These are phyloP conservation scores for Hanleya hanleyi DNA, from an alignment of 2,888 invertebrate genomes.

Conservation along the genomic window DNA sequence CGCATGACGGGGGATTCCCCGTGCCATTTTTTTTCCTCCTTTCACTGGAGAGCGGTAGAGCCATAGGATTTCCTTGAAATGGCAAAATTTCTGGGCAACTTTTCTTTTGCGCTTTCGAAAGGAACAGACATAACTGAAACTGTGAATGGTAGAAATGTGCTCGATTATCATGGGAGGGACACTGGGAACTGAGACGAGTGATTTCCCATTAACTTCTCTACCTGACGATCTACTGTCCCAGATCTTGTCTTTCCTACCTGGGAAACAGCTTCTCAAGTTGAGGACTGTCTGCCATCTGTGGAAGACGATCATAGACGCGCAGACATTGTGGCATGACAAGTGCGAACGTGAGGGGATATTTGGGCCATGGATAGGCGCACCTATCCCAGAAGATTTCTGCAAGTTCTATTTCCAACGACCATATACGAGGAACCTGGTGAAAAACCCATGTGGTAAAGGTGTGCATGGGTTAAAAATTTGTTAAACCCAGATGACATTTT, in stretches of 20 bases:
- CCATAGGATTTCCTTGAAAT: too few relatives aligned
- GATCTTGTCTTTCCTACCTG: background rate
- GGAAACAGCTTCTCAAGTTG: background rate
- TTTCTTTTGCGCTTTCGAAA: too few relatives aligned
- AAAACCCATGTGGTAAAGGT: conserved; percentile 48
- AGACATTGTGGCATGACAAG: conserved; percentile 43
- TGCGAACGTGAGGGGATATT: conserved; percentile 33
- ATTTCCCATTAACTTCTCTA: background rate
- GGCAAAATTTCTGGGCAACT: too few relatives aligned
- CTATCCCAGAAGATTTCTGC: conserved; percentile 34
- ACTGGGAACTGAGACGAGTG: too few relatives aligned
- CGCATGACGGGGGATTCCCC: too few relatives aligned
- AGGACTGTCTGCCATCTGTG: conserved; percentile 39
- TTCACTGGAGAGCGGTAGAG: too few relatives aligned
- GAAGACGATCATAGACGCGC: conserved; percentile 31
- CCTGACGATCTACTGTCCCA: conserved; percentile 9
- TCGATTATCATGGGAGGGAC: too few relatives aligned
- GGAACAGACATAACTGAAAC: too few relatives aligned
- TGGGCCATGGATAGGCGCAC: background rate
- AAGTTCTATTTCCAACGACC: conserved; percentile 43
- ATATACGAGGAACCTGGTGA: conserved; percentile 42
- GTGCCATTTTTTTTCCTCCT: too few relatives aligned
- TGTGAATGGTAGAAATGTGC: too few relatives aligned
- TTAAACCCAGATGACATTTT: too few relatives aligned
- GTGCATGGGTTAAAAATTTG: too few relatives aligned